Conservation (phyloP, 1,140 invertebrate species). For the Drosophila pruinosa region DNA sequence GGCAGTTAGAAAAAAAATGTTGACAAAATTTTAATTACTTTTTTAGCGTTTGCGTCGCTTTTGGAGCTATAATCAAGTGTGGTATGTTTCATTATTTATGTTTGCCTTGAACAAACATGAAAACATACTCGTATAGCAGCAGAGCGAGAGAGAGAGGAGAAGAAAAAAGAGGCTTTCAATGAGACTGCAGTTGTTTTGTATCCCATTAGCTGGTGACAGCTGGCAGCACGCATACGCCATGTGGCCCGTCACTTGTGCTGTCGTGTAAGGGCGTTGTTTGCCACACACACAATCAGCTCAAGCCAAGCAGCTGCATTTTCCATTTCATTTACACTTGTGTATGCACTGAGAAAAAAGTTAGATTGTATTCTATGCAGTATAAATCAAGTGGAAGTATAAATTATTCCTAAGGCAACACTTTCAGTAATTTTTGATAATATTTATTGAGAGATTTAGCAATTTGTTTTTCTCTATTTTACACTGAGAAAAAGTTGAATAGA, state of each 20-base stretch:
- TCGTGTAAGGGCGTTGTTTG: constrained; percentile 66
- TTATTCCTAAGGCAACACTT: background rate
- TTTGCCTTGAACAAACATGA: constrained; percentile 54
- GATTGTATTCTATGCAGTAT: background rate
- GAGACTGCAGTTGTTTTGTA: constrained; percentile 38
- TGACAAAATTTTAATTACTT: constrained; percentile 80
- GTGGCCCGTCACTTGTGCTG: constrained; percentile 66
- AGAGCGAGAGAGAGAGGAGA: constrained; percentile 8
- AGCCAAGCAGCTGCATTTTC: constrained; percentile 13
- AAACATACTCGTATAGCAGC: background rate
- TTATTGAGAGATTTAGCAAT: background rate
- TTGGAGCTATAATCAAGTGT: constrained; percentile 68
- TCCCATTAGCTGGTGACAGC: constrained; percentile 54
- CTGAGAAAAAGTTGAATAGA: background rate
- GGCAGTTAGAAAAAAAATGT: constrained; percentile 51
- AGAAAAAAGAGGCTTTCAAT: background rate
- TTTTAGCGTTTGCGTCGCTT: constrained; percentile 55
- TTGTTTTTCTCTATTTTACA: background rate
- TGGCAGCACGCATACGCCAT: constrained; percentile 73
- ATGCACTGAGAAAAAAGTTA: background rate
- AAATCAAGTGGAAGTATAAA: background rate
- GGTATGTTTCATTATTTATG: constrained; percentile 76
- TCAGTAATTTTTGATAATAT: background rate
- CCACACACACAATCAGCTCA: constrained; percentile 12
- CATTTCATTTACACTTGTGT: constrained; percentile 35